Evolutionary conservation across 2,113 vertebrate genomes (phyloP).

Genomic region (Tychaedon coryphoeus): DNA sequence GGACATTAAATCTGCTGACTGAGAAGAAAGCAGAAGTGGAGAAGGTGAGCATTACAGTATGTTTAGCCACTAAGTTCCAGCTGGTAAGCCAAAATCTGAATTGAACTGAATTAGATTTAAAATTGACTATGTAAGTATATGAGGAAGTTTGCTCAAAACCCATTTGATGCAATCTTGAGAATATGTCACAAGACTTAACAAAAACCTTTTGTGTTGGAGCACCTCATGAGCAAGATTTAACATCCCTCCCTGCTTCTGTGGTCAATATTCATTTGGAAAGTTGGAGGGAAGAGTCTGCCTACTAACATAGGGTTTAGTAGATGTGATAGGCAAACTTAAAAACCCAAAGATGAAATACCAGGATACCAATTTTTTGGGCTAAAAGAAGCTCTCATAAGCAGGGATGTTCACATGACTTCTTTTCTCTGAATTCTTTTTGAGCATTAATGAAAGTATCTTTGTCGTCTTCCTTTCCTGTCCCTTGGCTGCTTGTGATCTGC

Average conservation of each 20-base stretch:
- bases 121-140: background rate
- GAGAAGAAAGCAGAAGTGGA: slow-evolving; percentile 89
- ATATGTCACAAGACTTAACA: background rate
- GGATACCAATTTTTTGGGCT: background rate
- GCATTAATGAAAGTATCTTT: background rate
- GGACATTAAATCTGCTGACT: slow-evolving; percentile 81
- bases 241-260: background rate
- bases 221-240: background rate
- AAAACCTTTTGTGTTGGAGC: background rate
- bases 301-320: background rate
- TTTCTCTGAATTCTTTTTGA: background rate
- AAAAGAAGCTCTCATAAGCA: background rate
- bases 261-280: background rate
- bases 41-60: slow-evolving; percentile 77
- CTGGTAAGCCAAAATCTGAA: background rate
- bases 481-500: background rate
- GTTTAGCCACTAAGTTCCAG: background rate
- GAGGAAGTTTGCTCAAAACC: background rate
- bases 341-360: background rate
- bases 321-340: background rate
- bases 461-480: background rate
- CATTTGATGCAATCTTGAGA: background rate
- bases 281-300: background rate
- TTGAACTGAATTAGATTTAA: background rate
- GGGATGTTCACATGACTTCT: background rate